phyloP scores from a whole-genome alignment of 2,113 vertebrate species.

The Nipponia nippon region DNA sequence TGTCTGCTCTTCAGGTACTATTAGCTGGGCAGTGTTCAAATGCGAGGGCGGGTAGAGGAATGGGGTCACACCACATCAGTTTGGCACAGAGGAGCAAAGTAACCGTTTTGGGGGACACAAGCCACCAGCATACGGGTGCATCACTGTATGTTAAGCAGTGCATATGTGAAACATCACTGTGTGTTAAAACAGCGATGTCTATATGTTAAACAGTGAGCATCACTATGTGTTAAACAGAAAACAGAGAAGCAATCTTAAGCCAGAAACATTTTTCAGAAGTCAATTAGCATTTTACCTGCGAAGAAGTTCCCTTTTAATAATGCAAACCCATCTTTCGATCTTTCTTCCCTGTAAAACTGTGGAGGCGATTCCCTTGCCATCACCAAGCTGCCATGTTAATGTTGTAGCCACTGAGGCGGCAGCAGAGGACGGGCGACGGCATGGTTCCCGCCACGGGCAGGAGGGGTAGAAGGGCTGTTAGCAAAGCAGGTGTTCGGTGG shows the following conservation, averaged over 20 bases:
- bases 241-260: background rate
- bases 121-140: background rate
- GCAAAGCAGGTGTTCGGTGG: background rate
- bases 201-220: background rate
- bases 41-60: fast-evolving
- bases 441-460: background rate
- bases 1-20: background rate
- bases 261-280: background rate
- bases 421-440: background rate
- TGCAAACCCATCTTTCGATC: background rate
- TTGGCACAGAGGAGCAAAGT: background rate
- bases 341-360: background rate
- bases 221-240: background rate
- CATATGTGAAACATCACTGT: background rate
- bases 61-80: background rate
- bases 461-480: background rate
- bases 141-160: background rate
- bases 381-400: background rate
- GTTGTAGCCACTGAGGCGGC: background rate
- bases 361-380: background rate
- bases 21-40: background rate
- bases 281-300: background rate
- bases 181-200: background rate
- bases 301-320: background rate
- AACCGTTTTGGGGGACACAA: background rate